Conservation (phyloP, 2,797 vertebrate species). For the Cirrhinus molitorella region DNA sequence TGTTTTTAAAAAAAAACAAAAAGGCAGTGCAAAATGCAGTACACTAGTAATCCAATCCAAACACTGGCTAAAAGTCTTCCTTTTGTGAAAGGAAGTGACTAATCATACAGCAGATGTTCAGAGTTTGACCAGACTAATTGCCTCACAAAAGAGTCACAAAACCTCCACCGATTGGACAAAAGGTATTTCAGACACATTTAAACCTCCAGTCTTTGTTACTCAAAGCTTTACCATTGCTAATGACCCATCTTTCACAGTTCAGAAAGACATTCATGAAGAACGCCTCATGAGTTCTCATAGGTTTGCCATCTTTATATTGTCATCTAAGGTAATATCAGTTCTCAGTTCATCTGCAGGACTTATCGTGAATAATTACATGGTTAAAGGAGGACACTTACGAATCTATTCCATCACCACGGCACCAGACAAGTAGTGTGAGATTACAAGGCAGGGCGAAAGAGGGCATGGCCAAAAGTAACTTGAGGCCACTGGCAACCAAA, state of each 20-base stretch:
- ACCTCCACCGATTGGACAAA: not conserved
- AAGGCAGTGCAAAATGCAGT: not conserved
- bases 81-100: not conserved
- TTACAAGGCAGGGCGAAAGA: constrained; percentile 13
- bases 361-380: not conserved
- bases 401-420: constrained; percentile 9
- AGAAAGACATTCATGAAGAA: not conserved
- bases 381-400: not conserved
- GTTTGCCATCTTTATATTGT: not conserved
- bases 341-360: not conserved
- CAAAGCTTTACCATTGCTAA: not conserved
- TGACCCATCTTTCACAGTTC: not conserved
- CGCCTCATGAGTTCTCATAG: not conserved
- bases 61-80: not conserved
- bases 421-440: constrained; percentile 28
- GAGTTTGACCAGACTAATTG: not conserved
- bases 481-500: not conserved
- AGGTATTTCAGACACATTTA: not conserved
- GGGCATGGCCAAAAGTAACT: not conserved
- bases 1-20: too few relatives aligned
- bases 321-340: constrained; percentile 3
- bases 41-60: not conserved
- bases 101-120: constrained; percentile 23
- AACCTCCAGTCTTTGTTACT: constrained; percentile 10
- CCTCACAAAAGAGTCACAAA: constrained; percentile 8